Base-by-base conservation (phyloP, 2,797 vertebrate species). In the Urophycis tenuis region DNA sequence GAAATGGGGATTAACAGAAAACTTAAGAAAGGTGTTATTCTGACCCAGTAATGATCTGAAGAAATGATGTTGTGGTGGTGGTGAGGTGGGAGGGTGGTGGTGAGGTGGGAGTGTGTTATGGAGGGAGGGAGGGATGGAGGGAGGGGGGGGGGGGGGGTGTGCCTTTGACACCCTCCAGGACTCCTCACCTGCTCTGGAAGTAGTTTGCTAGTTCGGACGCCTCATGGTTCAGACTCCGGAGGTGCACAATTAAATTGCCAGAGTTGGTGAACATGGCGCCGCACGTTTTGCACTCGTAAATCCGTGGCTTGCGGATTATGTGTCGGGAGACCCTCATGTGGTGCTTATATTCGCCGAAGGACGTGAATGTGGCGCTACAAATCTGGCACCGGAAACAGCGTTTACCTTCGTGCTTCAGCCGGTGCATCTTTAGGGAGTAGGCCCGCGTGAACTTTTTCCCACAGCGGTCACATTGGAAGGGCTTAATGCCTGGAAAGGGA, bases 181-280 rank as follows among this genome's bases (percentile, higher is more conserved):
- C 94, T 95, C 95, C 98, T 98, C 96, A 99, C 98, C 98, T 99
- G 97, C 96, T 99, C 96, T 99, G 98, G 97, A 99, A 99, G 97
- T 99, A 99, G 96, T 98, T 98, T 97, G 98, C 97, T 98, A 99
- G 96, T 93, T 99, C 98, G 94, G 98, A 99, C 82, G 98, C 98
- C 95, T 99, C 98, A 96, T 99, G 98, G 96, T 98, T 99, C 96
- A 99, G 96, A 96, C 98, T 99, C 96, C 98, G 96, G 96, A 99
- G 97, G 95, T 99, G 98, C 94, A 99, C 98, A 96, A 99, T 99
- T 99, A 99, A 98, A 98, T 99, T 99, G 94, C 98, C 98, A 96
- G 98, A 99, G 97, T 99, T 99, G 97, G 98, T 99, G 95, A 99
- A 99, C 98, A 99, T 99, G 96, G 98, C 98, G 94, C 97, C 96